Evolutionary conservation across 2,113 vertebrate species (phyloP).

Genomic region (Talpa occidentalis): DNA sequence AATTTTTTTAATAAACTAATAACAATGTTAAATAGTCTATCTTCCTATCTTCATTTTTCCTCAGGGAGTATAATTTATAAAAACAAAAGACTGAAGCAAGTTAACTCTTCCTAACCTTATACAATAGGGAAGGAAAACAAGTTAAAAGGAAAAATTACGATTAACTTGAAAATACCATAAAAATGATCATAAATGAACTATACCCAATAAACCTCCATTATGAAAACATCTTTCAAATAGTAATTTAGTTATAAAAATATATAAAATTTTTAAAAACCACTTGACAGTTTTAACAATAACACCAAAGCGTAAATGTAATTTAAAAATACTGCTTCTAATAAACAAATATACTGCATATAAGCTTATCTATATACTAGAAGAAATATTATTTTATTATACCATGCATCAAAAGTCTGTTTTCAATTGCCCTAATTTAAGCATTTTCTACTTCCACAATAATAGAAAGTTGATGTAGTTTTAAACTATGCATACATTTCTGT

Average conservation of each 20-base stretch:
- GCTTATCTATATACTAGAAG: background rate
- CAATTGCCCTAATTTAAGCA: background rate
- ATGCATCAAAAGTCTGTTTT: background rate
- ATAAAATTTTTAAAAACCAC: background rate
- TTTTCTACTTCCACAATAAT: background rate
- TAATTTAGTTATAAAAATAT: slow-evolving; percentile 5
- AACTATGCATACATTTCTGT: background rate
- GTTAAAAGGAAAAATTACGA: background rate
- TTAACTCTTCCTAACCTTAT: slow-evolving; percentile 4
- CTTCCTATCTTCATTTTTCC: background rate
- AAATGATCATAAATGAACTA: slow-evolving; percentile 14
- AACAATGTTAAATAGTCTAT: background rate
- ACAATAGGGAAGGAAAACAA: background rate
- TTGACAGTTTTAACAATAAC: slow-evolving; percentile 20
- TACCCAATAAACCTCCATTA: background rate
- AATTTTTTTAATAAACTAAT: background rate
- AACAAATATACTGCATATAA: background rate
- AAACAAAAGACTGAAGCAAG: slow-evolving; percentile 1
- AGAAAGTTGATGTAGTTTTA: background rate
- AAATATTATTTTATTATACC: background rate
- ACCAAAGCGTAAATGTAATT: background rate
- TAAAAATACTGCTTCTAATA: slow-evolving; percentile 13
- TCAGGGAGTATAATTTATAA: background rate
- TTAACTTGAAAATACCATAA: slow-evolving; percentile 10
- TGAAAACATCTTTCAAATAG: slow-evolving; percentile 9